Conservation (phyloP, 2,888 invertebrate genomes). For the Boloria selene region DNA sequence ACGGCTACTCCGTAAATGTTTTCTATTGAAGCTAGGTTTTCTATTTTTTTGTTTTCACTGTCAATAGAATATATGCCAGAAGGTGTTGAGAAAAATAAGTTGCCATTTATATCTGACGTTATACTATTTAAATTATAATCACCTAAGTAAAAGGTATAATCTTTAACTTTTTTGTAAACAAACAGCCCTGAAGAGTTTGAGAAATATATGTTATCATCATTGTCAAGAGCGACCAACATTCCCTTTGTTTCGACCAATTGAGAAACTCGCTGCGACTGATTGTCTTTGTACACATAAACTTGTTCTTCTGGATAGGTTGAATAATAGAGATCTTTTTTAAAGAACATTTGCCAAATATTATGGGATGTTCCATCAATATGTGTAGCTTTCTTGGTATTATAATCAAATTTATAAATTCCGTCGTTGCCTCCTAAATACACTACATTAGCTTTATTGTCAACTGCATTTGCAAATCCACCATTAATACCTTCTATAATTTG, state of each 20-base stretch:
- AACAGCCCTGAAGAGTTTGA: constrained; percentile 47
- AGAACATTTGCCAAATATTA: constrained; percentile 70
- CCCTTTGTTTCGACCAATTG: constrained; percentile 41
- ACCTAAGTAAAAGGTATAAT: constrained; percentile 35
- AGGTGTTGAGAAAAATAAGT: constrained; percentile 48
- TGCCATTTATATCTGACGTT: constrained; percentile 44
- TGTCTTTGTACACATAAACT: constrained; percentile 40
- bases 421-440: constrained; percentile 62
- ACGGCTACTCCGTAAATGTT: constrained; percentile 44
- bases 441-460: constrained; percentile 51
- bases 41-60: constrained; percentile 37
- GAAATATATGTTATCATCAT: constrained; percentile 44
- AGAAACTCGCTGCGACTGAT: constrained; percentile 34
- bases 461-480: constrained; percentile 61
- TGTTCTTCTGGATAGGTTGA: constrained; percentile 51
- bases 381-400: constrained; percentile 49
- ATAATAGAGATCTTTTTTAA: constrained; percentile 60
- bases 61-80: constrained; percentile 44
- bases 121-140: constrained; percentile 46
- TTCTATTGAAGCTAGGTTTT: constrained; percentile 35
- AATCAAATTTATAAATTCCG: constrained; percentile 60
- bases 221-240: constrained; percentile 45
- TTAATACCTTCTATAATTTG: constrained; percentile 50
- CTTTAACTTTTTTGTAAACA: constrained; percentile 32
- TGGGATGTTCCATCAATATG: constrained; percentile 45